These are phyloP conservation scores for Acipenser ruthenus DNA, from an alignment of 2,797 vertebrate genomes.

Conservation along the genomic window DNA sequence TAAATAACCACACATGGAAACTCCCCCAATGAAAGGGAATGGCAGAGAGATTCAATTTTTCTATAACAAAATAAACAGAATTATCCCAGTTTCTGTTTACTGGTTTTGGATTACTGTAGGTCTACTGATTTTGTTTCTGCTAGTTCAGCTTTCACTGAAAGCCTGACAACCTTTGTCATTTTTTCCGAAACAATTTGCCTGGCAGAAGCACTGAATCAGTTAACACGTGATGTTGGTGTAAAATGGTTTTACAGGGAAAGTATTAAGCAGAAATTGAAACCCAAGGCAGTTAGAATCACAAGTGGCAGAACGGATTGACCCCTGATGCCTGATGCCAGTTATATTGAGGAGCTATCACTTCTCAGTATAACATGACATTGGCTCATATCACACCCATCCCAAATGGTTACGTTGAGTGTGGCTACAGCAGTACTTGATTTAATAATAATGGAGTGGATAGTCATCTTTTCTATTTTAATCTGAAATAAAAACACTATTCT, in stretches of 20 bases:
- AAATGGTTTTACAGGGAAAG: constrained; percentile 27
- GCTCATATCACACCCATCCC: constrained; percentile 20
- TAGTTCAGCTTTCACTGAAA: not conserved
- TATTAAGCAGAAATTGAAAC: constrained; percentile 37
- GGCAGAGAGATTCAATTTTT: no score
- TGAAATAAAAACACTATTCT: constrained; percentile 9
- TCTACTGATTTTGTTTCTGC: no score
- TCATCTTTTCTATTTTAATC: constrained; percentile 20
- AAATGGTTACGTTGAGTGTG: constrained; percentile 23
- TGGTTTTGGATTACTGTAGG: no score
- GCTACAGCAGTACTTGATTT: constrained; percentile 23
- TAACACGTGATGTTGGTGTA: constrained; percentile 19
- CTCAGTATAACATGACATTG: constrained; percentile 23
- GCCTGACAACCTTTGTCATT: constrained; percentile 16
- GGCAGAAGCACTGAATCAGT: constrained; percentile 8
- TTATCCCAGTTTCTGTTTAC: no score
- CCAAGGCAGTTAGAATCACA: constrained; percentile 31
- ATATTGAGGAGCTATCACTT: constrained; percentile 18
- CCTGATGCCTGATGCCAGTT: constrained; percentile 24
- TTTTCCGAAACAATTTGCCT: constrained; percentile 18
- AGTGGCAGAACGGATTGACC: constrained; percentile 33
- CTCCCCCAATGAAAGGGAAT: no score
- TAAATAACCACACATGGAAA: no score
- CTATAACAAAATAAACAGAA: no score
- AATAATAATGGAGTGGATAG: constrained; percentile 27